Evolutionary conservation across 2,797 vertebrate species (phyloP).

Genomic region (Rhinophrynus dorsalis): DNA sequence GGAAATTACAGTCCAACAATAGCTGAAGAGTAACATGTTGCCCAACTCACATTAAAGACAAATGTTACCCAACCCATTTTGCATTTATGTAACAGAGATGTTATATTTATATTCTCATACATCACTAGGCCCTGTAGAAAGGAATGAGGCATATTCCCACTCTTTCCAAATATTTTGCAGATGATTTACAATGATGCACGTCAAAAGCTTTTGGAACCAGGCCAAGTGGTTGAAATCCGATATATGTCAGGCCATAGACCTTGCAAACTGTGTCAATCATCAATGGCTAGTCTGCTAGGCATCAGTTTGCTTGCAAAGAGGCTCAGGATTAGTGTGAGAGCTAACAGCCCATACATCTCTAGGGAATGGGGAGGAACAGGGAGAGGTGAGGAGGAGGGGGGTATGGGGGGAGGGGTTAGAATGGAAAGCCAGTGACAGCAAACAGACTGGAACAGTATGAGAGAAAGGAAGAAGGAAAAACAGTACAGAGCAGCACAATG

Average conservation of each 20-base stretch:
- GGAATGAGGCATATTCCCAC: constrained; percentile 17
- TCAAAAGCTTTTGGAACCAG: constrained; percentile 35
- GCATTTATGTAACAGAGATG: no score
- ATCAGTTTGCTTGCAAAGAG: constrained; percentile 41
- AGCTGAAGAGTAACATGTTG: no score
- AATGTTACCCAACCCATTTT: no score
- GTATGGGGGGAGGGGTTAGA: no score
- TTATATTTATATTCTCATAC: no score
- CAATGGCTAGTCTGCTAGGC: constrained; percentile 42
- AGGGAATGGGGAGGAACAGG: constrained; percentile 17
- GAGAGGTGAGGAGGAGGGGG: not conserved
- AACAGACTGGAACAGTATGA: not conserved
- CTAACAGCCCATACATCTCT: constrained; percentile 36
- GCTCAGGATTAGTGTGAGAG: constrained; percentile 47
- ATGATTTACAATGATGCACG: constrained; percentile 56
- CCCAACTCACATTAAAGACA: no score
- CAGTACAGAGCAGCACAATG: not conserved
- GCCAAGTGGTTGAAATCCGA: constrained; percentile 45
- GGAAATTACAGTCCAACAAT: no score
- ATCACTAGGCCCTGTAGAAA: not conserved
- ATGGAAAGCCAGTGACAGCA: not conserved
- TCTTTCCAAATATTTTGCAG: constrained; percentile 42
- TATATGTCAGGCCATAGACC: constrained; percentile 48
- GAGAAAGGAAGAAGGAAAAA: not conserved
- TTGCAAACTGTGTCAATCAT: constrained; percentile 47